Evolutionary conservation across 2,797 vertebrate genomes (phyloP), one percentile per base, ranked within the genome.

Genomic region (Hapalemur alaotrensis): DNA sequence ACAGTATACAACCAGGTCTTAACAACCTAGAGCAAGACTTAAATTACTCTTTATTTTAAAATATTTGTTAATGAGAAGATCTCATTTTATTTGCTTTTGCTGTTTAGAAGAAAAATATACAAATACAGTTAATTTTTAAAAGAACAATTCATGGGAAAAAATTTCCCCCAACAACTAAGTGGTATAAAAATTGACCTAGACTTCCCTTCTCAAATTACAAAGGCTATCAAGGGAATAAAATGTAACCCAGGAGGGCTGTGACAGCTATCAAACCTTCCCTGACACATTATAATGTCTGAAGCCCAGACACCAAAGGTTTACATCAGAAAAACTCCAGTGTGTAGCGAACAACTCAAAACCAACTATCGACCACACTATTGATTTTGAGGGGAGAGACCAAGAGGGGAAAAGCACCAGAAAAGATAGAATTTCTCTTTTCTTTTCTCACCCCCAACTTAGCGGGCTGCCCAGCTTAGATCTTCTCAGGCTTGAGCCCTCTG

Each of bases 291-390:
- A 98, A 98, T 57, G 59, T 98, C 98, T 98, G 98, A 98, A 98
- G 97, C 96, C 96, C 96, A 98, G 98, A 98, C 98, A 98, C 97
- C 96, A 97, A 97, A 98, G 98, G 98, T 98, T 98, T 98, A 98
- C 98, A 98, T 98, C 98, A 98, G 98, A 98, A 98, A 97, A 98
- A 98, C 98, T 98, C 98, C 98, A 98, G 98, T 97, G 97, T 93
- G 98, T 96, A 98, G 97, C 0, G 98, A 98, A 99, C 98, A 98
- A 98, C 98, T 98, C 98, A 98, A 99, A 99, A 98, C 98, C 98
- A 98, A 98, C 98, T 98, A 99, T 99, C 96, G 99, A 99, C 98
- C 98, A 97, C 0, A 17, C 78, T 98, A 99, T 99, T 98, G 99
- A 99, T 99, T 99, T 98, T 97, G 83, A 95, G 95, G 97, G 95